Evolutionary conservation across 2,888 invertebrate genomes (phyloP), one percentile per base, ranked within the genome.

Genomic region (Cybosia mesomella): DNA sequence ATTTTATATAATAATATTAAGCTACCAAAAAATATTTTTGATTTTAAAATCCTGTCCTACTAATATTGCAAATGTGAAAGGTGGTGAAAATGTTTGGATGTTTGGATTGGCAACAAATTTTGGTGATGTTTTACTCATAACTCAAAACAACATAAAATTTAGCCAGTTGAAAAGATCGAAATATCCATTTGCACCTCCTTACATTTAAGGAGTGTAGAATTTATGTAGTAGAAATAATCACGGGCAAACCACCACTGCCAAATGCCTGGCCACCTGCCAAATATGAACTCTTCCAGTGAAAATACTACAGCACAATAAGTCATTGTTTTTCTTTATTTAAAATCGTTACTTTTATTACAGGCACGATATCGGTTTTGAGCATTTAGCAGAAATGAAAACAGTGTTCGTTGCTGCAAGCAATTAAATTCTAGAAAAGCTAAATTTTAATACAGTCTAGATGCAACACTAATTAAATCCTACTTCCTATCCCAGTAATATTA

Each of bases 191-290:
- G 81, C 88, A 87, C 89, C 87, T 90, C 85, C 85, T 90, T 88
- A 85, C 85, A 86, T 89, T 89, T 88, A 90, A 91, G 89, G 85
- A 89, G 89, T 86, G 84, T 85, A 86, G 87, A 89, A 92, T 92
- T 89, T 92, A 92, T 92, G 87, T 91, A 89, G 89, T 87, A 86
- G 91, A 91, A 92, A 89, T 91, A 91, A 91, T 90, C 87, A 89
- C 82, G 83, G 87, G 84, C 85, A 85, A 86, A 83, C 86, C 85
- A 84, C 83, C 84, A 87, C 82, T 83, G 80, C 86, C 87, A 89
- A 91, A 87, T 83, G 86, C 83, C 89, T 92, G 92, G 92, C 91
- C 76, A 73, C 73, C 64, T 74, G 92, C 92, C 92, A 92, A 87
- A 84, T 83, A 79, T 75, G 82, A 83, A 78, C 82, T 85, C 82